Evolutionary conservation across 2,888 invertebrate species (phyloP), one percentile per base, ranked within the genome.

Genomic region (Cremastinae sp.): DNA sequence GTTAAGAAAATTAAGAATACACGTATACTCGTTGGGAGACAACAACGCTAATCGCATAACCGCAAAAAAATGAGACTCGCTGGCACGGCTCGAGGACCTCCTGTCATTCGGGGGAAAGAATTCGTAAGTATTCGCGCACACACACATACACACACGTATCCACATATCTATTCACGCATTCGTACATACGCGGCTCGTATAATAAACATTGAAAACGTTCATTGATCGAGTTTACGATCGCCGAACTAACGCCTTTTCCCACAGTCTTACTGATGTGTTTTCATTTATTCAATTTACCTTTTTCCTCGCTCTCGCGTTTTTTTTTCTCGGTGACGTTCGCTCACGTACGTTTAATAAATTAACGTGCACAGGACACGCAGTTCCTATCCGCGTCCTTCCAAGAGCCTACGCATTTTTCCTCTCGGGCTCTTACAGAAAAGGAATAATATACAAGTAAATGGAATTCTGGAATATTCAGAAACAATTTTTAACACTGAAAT

Each of bases 91-190:
- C 79, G 80, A 81, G 80, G 76, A 78, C 80, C 83, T 83, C 83
- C 84, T 82, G 82, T 84, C 85, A 83, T 74, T 80, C 82, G 82
- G 78, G 76, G 74, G 79, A 83, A 81, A 79, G 71, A 86, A 80
- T 82, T 80, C 51, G 87, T 87, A 75, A 86, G 87, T 86, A 85
- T 74, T 51, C 1, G 20, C 53, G 61, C 14, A n/a, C 10, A 20
- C 18, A n/a, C 18, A 53, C 28, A 41, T 51, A 49, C 9, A n/a
- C 2, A 8, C 49, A n/a, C 7, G 16, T 8, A 18, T 49, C 53
- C 1, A 22, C 51, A 55, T 22, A 18, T 14, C 10, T 39, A 9
- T 37, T 41, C 28, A 41, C 41, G 37, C 9, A n/a, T 1, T 4
- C 51, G 9, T 7, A 14, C 7, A 22, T 51, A 37, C 20, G 16